Evolutionary conservation across 2,888 invertebrate species (phyloP), one percentile per base, ranked within the genome.

Genomic region (Bugulina stolonifera): DNA sequence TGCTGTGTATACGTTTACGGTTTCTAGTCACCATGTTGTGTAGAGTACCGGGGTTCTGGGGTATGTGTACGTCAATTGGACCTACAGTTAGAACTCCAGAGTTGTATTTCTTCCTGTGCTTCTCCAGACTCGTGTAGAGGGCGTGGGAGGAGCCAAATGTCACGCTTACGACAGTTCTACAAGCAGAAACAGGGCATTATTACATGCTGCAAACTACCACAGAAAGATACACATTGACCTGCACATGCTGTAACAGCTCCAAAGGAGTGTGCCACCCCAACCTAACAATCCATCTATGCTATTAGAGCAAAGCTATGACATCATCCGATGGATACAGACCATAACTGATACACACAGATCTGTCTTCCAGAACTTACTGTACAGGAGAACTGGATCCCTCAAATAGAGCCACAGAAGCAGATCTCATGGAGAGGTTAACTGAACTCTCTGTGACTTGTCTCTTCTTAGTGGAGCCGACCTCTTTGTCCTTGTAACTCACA

Each of bases 21-120:
- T 94, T 93, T 77, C 97, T 88, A 0, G 83, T 81, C 89, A 99
- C 95, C 91, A 99, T 97, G 71, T 96, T 97, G 85, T 99, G 98
- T 77, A 99, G 86, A 5, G 93, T 95, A 0, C 97, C 95, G 0
- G 98, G 98, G 86, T 98, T 97, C 85, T 98, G 97, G 1, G 99
- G 98, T 81, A 99, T 94, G 84, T 97, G 96, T 72, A 97, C 91
- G 75, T 92, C 90, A 0, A 97, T 91, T 22, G 91, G 91, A 0
- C 96, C 97, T 72, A 97, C 89, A 10, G 92, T 93, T 10, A 94
- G 86, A 73, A 95, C 84, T 0, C 91, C 90, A 71, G 91, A 89
- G 82, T 93, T 93, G 80, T 91, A 91, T 80, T 80, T 80, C 80
- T 91, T 90, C 79, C 90, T 79, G 89, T 87, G 79, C 79, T 90